Evolutionary conservation across 2,797 vertebrate genomes (phyloP), one percentile per base, ranked within the genome.

Genomic region (Trachops cirrhosus): DNA sequence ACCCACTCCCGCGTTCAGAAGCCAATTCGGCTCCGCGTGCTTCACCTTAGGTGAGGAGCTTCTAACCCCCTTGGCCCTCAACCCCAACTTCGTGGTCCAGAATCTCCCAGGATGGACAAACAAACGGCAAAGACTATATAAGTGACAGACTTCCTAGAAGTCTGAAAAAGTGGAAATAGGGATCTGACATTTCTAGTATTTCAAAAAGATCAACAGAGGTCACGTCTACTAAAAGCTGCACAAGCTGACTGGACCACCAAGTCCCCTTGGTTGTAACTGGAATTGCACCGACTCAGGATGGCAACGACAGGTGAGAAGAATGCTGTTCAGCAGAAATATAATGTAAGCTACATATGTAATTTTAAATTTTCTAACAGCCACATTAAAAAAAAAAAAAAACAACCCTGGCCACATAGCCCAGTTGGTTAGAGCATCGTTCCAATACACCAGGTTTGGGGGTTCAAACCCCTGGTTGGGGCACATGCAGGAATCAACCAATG

Each of bases 291-390:
- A 37, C 11, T 77, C 22, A 59, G 50, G 86, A 93, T 73, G 48
- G 29, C 52, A 91, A 67, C 34, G 41, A 34, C 39, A 86, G 22
- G 46, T 78, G 54, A 64, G 37, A 86, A 87, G 18, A 87, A 19
- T 54, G 26, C 50, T 84, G 11, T 29, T 52, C 39, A 75, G 8
- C 8, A 86, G 86, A 91, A 86, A 89, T 59, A 48, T 24, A 88
- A 87, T 54, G 37, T 50, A 16, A 94, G 41, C n/a, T 44, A 83
- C 26, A 37, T 2, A 19, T 4, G 21, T 59, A 59, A 92, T 75
- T 93, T 85, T 32, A 34, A 87, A 12, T 93, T 87, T 96, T 80
- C 91, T 89, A 62, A 91, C 26, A 84, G 29, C 15, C 32, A 73
- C 11, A 32, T 84, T 91, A 14, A 92, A 91, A 95, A 34, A 67